Conservation (phyloP, 1,140 invertebrate genomes). For the Leptinotarsa undecemlineata region DNA sequence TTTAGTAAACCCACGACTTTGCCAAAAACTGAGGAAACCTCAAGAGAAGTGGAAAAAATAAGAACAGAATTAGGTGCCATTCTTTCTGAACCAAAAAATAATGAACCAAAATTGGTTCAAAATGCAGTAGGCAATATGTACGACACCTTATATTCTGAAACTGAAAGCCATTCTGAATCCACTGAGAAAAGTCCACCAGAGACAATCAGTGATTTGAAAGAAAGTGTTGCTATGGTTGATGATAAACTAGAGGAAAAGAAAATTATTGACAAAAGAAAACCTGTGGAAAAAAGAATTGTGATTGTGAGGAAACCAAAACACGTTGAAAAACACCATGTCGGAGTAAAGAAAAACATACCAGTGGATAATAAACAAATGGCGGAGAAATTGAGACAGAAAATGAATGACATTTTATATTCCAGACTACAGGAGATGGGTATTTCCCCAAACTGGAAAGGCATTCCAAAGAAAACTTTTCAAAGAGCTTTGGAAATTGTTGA, state of each 20-base stretch:
- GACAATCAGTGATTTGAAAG: neutral
- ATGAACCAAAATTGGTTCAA: constrained; percentile 22
- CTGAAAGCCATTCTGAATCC: neutral
- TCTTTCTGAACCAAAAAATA: neutral
- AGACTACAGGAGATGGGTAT: constrained; percentile 48
- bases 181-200: constrained; percentile 18
- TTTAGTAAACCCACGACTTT: constrained; percentile 26
- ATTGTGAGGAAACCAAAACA: no score
- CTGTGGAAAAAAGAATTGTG: neutral
- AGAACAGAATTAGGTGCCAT: constrained; percentile 19
- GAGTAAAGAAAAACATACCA: neutral
- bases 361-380: constrained; percentile 25
- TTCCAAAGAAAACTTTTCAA: constrained; percentile 47
- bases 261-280: neutral
- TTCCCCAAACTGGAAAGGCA: constrained; percentile 46
- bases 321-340: neutral
- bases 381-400: constrained; percentile 38
- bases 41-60: constrained; percentile 24
- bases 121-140: constrained; percentile 21
- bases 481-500: constrained; percentile 48
- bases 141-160: neutral
- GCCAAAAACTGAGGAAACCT: constrained; percentile 20
- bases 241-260: neutral
- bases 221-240: neutral
- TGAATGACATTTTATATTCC: constrained; percentile 38